Evolutionary conservation across 2,888 invertebrate genomes (phyloP).

Genomic region (Cephonodes hylas): DNA sequence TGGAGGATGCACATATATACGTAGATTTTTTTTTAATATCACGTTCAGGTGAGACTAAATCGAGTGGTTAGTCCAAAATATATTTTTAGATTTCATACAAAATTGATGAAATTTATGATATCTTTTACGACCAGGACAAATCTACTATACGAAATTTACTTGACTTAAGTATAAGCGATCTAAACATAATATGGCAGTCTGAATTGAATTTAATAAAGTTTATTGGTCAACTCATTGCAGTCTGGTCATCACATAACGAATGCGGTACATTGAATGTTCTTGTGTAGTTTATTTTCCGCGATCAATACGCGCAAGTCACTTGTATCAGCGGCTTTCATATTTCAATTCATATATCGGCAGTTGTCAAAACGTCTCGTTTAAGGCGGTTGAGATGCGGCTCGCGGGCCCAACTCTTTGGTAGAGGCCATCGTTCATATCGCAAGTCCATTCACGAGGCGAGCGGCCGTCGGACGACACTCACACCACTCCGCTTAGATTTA

Average conservation of each 20-base stretch:
- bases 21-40: no score
- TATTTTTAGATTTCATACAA: no score
- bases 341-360: constrained; percentile 71
- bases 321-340: constrained; percentile 62
- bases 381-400: constrained; percentile 53
- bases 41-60: no score
- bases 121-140: background rate
- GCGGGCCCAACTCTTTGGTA: constrained; percentile 42
- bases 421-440: constrained; percentile 69
- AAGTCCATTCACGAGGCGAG: constrained; percentile 60
- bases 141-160: background rate
- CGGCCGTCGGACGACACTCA: constrained; percentile 58
- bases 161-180: background rate
- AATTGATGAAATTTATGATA: background rate
- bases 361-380: constrained; percentile 71
- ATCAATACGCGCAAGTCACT: constrained; percentile 43
- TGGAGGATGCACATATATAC: no score
- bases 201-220: constrained; percentile 6
- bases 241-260: constrained; percentile 19
- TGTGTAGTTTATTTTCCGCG: constrained; percentile 36
- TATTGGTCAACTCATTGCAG: constrained; percentile 4
- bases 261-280: constrained; percentile 27
- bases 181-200: background rate
- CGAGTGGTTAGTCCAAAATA: no score
- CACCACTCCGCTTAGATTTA: constrained; percentile 69